These are phyloP conservation scores for Regulus satrapa DNA, from an alignment of 2,113 vertebrate species.

Conservation along the genomic window DNA sequence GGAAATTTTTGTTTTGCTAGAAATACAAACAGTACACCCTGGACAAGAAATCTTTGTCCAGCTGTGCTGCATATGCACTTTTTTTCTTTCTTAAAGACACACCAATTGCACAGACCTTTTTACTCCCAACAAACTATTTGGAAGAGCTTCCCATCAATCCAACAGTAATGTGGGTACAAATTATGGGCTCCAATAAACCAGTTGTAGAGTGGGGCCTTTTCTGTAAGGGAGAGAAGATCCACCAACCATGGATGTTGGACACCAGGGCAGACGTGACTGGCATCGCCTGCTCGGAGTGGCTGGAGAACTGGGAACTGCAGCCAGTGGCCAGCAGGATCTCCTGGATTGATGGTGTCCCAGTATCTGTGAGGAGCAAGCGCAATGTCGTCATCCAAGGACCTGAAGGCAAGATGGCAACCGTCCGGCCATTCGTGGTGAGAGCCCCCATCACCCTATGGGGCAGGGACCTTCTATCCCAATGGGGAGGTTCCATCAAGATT, in stretches of 20 bases:
- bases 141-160: neutral
- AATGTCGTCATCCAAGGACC: neutral
- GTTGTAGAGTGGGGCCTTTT: fast-evolving
- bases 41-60: neutral
- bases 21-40: neutral
- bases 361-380: fast-evolving
- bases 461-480: neutral
- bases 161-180: neutral
- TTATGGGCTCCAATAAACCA: neutral
- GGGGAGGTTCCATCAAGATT: neutral
- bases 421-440: neutral
- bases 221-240: neutral
- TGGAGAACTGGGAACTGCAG: neutral
- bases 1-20: neutral
- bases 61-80: neutral
- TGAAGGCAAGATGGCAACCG: neutral
- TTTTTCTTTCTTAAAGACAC: neutral
- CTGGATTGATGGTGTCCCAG: neutral
- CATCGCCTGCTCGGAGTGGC: fast-evolving
- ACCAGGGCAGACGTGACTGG: fast-evolving
- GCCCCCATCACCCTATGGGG: neutral
- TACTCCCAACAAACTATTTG: neutral
- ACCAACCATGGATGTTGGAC: neutral
- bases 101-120: neutral
- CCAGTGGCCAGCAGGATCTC: neutral